Percentiles rank a stretch among this genome's conserved stretches.
These are phyloP conservation scores for Sebastolobus alascanus DNA, from an alignment of 2,797 vertebrate species.

Conservation along the genomic window DNA sequence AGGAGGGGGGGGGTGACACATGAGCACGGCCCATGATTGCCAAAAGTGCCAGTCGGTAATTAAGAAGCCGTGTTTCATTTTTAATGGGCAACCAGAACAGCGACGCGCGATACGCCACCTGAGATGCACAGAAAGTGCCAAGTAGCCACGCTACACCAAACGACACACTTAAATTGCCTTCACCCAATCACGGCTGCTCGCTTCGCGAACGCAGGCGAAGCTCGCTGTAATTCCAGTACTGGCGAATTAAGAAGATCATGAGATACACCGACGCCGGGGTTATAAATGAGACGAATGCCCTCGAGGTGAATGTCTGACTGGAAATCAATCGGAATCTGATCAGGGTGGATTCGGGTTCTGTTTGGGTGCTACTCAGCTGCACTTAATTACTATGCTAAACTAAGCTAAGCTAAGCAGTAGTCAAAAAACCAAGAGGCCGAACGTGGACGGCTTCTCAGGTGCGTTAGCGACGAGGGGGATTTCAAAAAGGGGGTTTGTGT, in stretches of 20 bases:
- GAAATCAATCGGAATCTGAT: conserved; percentile 74
- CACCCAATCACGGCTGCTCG: conserved; percentile 12
- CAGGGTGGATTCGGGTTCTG: conserved; percentile 64
- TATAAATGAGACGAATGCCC: conserved; percentile 70
- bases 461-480: conserved; percentile 20
- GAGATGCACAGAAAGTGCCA: conserved; percentile 60
- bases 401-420: conserved; percentile 1
- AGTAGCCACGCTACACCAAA: conserved; percentile 58
- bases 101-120: conserved; percentile 67
- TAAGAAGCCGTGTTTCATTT: conserved; percentile 79
- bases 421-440: neutral
- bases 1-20: conserved; percentile 27
- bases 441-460: conserved; percentile 24
- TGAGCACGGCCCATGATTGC: conserved; percentile 41
- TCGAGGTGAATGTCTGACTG: conserved; percentile 70
- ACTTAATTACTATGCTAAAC: conserved; percentile 52
- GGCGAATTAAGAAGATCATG: conserved; percentile 41
- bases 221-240: conserved; percentile 45
- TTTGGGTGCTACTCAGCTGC: conserved; percentile 67
- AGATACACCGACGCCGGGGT: conserved; percentile 37
- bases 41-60: conserved; percentile 75
- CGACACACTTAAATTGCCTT: conserved; percentile 50
- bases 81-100: conserved; percentile 75
- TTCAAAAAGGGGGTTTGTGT: conserved; percentile 45
- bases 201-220: conserved; percentile 18